Percentiles rank a stretch among this genome's conserved stretches.
Conservation (phyloP, 2,113 vertebrate species). For the Onychostoma macrolepis region DNA sequence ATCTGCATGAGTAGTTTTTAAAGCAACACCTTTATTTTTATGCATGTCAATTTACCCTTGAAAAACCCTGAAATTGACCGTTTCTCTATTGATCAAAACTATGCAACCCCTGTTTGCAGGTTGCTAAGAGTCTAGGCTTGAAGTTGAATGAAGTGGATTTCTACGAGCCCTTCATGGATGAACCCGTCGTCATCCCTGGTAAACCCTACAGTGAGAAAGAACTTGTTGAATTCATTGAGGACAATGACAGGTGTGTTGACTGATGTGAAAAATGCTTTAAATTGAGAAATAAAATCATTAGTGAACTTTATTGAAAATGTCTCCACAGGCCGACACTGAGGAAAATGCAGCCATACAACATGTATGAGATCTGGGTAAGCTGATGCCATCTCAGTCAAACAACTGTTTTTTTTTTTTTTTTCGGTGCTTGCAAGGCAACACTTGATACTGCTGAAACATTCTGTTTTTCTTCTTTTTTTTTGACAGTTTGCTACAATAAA, state of each 20-base stretch:
- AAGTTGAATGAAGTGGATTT: constrained; percentile 84
- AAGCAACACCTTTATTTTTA: neutral
- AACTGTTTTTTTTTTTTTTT: neutral
- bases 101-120: neutral
- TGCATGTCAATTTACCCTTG: neutral
- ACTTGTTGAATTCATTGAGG: constrained; percentile 72
- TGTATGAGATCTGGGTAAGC: constrained; percentile 92
- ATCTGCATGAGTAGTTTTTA: neutral
- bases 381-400: neutral
- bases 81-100: neutral
- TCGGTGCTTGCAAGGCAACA: constrained; percentile 24
- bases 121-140: constrained; percentile 40
- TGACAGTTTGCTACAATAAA: constrained; percentile 14
- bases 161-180: constrained; percentile 89
- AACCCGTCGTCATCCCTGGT: constrained; percentile 83
- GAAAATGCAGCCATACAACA: constrained; percentile 88
- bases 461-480: neutral
- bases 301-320: neutral
- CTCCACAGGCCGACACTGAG: constrained; percentile 84
- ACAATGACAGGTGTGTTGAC: constrained; percentile 42
- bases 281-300: neutral
- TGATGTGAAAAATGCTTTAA: neutral
- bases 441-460: constrained; percentile 8
- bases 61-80: neutral
- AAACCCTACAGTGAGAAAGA: constrained; percentile 86